Percentiles rank a stretch among this genome's conserved stretches.
Evolutionary conservation across 2,888 invertebrate genomes (phyloP).

Genomic region (Apomyelois bistriatella): DNA sequence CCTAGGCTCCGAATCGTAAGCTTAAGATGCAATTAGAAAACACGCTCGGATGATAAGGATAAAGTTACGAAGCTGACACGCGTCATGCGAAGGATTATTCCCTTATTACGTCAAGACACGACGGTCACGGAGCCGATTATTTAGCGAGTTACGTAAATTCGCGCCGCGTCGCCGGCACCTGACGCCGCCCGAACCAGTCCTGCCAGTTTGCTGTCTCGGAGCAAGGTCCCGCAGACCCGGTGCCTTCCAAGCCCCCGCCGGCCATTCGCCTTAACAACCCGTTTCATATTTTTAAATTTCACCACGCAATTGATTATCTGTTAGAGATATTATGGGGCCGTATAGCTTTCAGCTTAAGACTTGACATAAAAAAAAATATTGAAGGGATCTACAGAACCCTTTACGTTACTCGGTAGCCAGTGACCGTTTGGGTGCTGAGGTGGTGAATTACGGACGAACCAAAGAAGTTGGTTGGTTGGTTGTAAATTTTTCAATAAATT

Average conservation of each 20-base stretch:
- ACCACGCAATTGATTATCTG: background rate
- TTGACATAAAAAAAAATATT: no score
- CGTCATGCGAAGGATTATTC: background rate
- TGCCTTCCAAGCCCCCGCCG: conserved; percentile 26
- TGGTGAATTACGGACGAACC: no score
- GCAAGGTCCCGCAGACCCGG: conserved; percentile 65
- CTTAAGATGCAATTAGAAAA: no score
- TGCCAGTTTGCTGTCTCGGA: conserved; percentile 55
- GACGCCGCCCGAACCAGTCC: conserved; percentile 31
- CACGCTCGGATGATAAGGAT: no score
- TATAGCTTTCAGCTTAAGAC: no score
- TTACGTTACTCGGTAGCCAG: no score
- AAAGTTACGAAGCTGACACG: background rate
- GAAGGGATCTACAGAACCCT: no score
- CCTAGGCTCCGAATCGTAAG: no score
- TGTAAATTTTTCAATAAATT: no score
- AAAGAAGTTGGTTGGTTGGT: no score
- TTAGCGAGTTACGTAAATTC: conserved; percentile 53
- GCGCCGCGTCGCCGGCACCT: conserved; percentile 28
- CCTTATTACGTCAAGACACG: background rate
- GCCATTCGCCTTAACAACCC: conserved; percentile 44
- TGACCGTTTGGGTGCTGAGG: no score
- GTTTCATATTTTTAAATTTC: conserved; percentile 37
- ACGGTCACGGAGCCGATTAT: conserved; percentile 36
- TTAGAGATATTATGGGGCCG: background rate